Percentiles rank a stretch among this genome's conserved stretches.
Conservation (phyloP, 2,797 vertebrate genomes). For the Myotis pilosus region DNA sequence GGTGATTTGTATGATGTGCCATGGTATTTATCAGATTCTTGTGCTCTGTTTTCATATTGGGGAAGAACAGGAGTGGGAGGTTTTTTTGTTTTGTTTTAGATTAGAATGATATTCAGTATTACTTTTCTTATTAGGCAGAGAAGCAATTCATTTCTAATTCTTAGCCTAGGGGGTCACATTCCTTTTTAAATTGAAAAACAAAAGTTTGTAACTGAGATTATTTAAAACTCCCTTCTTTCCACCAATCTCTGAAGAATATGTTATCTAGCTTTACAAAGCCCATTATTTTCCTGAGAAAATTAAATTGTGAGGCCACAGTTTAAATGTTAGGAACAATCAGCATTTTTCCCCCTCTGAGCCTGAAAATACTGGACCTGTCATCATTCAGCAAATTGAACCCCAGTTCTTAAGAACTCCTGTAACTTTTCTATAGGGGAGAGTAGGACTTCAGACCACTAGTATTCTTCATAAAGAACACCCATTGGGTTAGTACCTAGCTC, state of each 20-base stretch:
- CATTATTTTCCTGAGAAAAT: slow-evolving; percentile 39
- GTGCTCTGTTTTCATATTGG: neutral
- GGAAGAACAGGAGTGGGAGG: neutral
- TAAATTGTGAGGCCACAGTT: neutral
- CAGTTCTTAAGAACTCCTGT: neutral
- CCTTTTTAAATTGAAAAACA: slow-evolving; percentile 63
- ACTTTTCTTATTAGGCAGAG: slow-evolving; percentile 30
- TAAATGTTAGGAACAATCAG: slow-evolving; percentile 8
- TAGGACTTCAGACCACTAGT: neutral
- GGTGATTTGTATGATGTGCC: neutral
- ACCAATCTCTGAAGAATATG: slow-evolving; percentile 31
- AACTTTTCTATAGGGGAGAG: neutral
- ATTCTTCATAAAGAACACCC: neutral
- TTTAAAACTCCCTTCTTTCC: slow-evolving; percentile 63
- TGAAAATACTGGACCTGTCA: neutral
- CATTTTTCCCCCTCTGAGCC: neutral
- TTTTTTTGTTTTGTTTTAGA: neutral
- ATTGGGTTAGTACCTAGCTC: neutral
- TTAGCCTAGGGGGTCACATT: slow-evolving; percentile 43
- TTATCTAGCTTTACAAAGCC: slow-evolving; percentile 37
- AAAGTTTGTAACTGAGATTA: slow-evolving; percentile 51
- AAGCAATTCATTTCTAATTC: slow-evolving; percentile 59
- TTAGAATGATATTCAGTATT: slow-evolving; percentile 26
- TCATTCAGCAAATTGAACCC: neutral
- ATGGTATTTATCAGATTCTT: slow-evolving; percentile 41